Evolutionary conservation across 2,888 invertebrate species (phyloP).

Genomic region (Plagodis dolabraria): DNA sequence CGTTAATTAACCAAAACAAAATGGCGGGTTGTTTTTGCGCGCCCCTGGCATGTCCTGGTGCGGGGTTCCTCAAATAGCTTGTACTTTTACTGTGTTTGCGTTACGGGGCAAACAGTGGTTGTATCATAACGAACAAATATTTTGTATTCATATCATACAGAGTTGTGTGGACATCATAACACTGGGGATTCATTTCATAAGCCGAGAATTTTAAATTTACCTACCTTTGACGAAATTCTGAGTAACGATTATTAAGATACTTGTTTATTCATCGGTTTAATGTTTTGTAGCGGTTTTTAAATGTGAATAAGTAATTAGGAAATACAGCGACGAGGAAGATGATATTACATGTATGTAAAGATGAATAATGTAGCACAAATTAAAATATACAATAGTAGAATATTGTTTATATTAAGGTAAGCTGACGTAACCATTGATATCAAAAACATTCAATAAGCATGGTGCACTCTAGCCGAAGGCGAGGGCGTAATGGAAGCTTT

Average conservation of each 20-base stretch:
- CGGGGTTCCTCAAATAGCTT: slow-evolving; percentile 45
- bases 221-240: slow-evolving; percentile 19
- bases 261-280: slow-evolving; percentile 21
- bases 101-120: slow-evolving; percentile 27
- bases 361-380: too few relatives aligned
- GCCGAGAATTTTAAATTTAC: slow-evolving; percentile 24
- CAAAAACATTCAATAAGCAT: too few relatives aligned
- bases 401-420: background rate
- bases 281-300: slow-evolving; percentile 12
- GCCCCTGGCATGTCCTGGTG: slow-evolving; percentile 22
- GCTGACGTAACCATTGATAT: too few relatives aligned
- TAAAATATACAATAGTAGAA: background rate
- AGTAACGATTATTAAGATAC: slow-evolving; percentile 19
- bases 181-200: slow-evolving; percentile 29
- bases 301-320: slow-evolving; percentile 1
- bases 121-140: slow-evolving; percentile 35
- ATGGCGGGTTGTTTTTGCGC: slow-evolving; percentile 47
- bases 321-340: background rate
- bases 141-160: slow-evolving; percentile 38
- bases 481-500: too few relatives aligned
- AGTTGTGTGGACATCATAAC: slow-evolving; percentile 35
- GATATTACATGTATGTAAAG: background rate
- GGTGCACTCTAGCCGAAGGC: too few relatives aligned
- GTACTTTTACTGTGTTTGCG: slow-evolving; percentile 42
- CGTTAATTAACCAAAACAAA: slow-evolving; percentile 58